Evolutionary conservation across 2,113 vertebrate genomes (phyloP).

Genomic region (Anguilla rostrata): DNA sequence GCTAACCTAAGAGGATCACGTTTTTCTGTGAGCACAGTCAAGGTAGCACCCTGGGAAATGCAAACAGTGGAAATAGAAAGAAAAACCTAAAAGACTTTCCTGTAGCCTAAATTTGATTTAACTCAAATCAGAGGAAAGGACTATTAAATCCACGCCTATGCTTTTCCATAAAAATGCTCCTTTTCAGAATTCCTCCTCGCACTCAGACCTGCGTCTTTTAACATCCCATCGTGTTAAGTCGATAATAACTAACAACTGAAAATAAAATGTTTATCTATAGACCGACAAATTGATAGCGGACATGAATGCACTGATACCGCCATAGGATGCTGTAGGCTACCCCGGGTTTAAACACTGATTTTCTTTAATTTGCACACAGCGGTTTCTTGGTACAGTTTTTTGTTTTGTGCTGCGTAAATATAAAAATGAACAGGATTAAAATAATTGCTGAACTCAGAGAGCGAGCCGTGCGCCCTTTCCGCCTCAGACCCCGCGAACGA

Average conservation of each 20-base stretch:
- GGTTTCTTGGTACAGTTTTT: not conserved
- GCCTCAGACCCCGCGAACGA: slow-evolving; percentile 37
- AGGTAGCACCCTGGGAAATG: not conserved
- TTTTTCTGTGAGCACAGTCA: not conserved
- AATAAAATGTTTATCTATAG: not conserved
- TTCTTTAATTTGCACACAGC: not conserved
- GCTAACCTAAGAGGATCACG: not conserved
- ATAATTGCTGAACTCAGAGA: not conserved
- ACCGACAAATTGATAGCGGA: not conserved
- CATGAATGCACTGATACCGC: not conserved
- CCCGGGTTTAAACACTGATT: not conserved
- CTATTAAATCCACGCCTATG: not conserved
- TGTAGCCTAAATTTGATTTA: not conserved
- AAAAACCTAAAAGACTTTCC: not conserved
- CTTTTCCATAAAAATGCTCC: slow-evolving; percentile 4
- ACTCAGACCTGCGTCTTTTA: slow-evolving; percentile 9
- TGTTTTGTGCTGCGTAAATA: not conserved
- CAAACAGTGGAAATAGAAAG: not conserved
- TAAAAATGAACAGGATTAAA: slow-evolving; percentile 6
- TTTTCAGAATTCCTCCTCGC: slow-evolving; percentile 19
- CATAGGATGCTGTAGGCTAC: not conserved
- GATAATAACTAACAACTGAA: not conserved
- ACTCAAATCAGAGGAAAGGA: slow-evolving; percentile 6
- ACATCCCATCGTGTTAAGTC: not conserved
- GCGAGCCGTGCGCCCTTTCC: slow-evolving; percentile 20